phyloP scores from a whole-genome alignment of 2,113 vertebrate genomes.

The Lethenteron camtschaticum region DNA sequence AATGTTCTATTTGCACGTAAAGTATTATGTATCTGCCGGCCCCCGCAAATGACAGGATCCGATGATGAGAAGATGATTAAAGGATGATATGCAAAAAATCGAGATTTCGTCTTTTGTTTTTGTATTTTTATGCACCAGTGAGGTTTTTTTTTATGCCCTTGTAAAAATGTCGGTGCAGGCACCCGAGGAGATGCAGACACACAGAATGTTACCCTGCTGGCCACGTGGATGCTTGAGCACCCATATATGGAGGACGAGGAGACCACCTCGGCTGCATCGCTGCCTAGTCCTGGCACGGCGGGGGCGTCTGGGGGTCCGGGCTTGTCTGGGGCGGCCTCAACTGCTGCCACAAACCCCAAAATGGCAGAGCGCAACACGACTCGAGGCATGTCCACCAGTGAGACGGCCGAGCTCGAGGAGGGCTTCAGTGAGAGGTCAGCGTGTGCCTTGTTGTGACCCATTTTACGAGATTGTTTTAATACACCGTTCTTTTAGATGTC shows the following conservation, averaged over 20 bases:
- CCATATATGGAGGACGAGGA: constrained; percentile 62
- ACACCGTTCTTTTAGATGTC: neutral
- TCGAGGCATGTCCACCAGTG: constrained; percentile 30
- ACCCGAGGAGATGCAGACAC: constrained; percentile 75
- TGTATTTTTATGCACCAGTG: too few species aligned
- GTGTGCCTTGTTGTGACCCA: neutral
- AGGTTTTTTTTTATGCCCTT: neutral
- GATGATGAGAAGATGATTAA: too few species aligned
- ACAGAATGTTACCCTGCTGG: constrained; percentile 86
- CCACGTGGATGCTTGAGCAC: constrained; percentile 98
- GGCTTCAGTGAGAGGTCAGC: constrained; percentile 72
- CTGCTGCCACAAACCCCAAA: too few species aligned
- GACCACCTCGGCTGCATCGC: constrained; percentile 30
- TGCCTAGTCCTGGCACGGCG: too few species aligned
- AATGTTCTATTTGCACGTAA: too few species aligned
- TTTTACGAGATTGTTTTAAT: neutral
- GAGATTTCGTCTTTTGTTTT: too few species aligned
- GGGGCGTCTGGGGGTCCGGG: too few species aligned
- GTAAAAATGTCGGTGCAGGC: constrained; percentile 23
- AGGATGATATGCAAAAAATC: too few species aligned
- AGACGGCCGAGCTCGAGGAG: constrained; percentile 64
- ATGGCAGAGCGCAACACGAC: too few species aligned
- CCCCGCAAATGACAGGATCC: too few species aligned
- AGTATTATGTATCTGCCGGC: too few species aligned
- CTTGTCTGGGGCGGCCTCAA: too few species aligned